These are phyloP conservation scores for Zootermopsis nevadensis DNA, from an alignment of 2,888 invertebrate species.

Conservation along the genomic window DNA sequence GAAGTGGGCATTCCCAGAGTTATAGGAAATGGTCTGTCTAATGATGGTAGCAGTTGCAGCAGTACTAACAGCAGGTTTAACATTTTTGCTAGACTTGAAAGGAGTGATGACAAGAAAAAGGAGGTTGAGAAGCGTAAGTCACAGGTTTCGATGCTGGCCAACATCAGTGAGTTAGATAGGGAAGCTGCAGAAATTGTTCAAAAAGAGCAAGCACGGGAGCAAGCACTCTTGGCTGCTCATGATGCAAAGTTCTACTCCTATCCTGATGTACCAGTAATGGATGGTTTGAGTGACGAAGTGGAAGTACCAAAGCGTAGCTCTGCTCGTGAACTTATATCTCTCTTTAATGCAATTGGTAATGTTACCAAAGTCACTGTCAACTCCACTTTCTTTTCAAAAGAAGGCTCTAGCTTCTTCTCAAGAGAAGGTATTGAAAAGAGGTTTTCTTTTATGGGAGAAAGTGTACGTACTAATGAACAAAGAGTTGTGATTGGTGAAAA, in stretches of 20 bases:
- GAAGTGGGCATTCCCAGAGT: slow-evolving; percentile 70
- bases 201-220: slow-evolving; percentile 64
- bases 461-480: slow-evolving; percentile 56
- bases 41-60: slow-evolving; percentile 47
- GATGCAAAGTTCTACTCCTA: slow-evolving; percentile 58
- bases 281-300: background rate
- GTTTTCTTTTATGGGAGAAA: slow-evolving; percentile 51
- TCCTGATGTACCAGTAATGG: slow-evolving; percentile 44
- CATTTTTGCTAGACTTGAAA: slow-evolving; percentile 50
- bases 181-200: slow-evolving; percentile 82
- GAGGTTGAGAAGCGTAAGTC: slow-evolving; percentile 68
- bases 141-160: slow-evolving; percentile 73
- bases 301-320: slow-evolving; percentile 59
- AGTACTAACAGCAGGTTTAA: slow-evolving; percentile 48
- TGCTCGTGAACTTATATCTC: slow-evolving; percentile 70
- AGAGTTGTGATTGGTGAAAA: slow-evolving; percentile 46
- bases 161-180: slow-evolving; percentile 82
- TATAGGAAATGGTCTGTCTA: slow-evolving; percentile 53
- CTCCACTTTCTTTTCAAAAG: slow-evolving; percentile 66
- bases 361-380: slow-evolving; percentile 68
- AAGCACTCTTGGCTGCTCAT: slow-evolving; percentile 56
- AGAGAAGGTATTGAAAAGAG: slow-evolving; percentile 54
- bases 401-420: slow-evolving; percentile 59
- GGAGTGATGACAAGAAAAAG: slow-evolving; percentile 55
- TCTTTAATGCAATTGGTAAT: slow-evolving; percentile 73